A percentile compares a stretch with the other conserved stretches of the same genome.
phyloP scores from a whole-genome alignment of 30 jellyfish, hydroid and myxozoan species.

The Aurelia aurita region DNA sequence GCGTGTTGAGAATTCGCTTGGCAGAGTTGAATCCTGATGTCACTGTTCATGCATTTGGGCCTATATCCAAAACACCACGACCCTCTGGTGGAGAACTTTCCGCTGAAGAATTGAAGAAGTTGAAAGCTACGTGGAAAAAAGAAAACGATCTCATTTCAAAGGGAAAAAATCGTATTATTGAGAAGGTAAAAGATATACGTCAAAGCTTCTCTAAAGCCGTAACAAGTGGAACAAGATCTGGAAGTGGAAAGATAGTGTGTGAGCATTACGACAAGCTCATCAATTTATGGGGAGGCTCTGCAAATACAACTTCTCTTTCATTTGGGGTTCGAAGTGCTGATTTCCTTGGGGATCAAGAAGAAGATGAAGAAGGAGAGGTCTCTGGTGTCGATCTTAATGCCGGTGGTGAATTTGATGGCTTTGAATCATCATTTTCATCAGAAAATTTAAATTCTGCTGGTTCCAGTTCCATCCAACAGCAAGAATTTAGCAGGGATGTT shows the following conservation, averaged over 20 bases:
- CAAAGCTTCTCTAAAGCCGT: constrained; percentile 45
- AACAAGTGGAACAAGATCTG: constrained; percentile 44
- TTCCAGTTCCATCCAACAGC: no score
- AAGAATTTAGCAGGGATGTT: no score
- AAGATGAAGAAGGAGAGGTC: background rate
- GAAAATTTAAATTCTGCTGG: no score
- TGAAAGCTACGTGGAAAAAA: constrained; percentile 5
- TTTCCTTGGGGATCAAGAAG: background rate
- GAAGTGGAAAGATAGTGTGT: constrained; percentile 45
- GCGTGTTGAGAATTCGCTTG: no score
- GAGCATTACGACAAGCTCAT: constrained; percentile 30
- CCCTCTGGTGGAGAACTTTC: constrained; percentile 8
- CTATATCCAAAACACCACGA: background rate
- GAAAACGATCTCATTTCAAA: constrained; percentile 1
- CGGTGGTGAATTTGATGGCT: no score
- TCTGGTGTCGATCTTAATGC: no score
- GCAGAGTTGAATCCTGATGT: no score
- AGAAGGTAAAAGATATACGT: constrained; percentile 35
- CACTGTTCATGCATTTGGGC: constrained; percentile 22
- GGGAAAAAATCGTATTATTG: constrained; percentile 31
- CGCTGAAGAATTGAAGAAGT: background rate
- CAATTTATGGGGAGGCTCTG: constrained; percentile 48
- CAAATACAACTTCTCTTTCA: constrained; percentile 14
- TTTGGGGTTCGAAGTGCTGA: constrained; percentile 18
- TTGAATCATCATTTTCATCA: no score